A percentile compares a stretch with the other conserved stretches of the same genome.
Conservation (phyloP, 92 coral and sea anemone species). For the Palythoa heliodiscus region DNA sequence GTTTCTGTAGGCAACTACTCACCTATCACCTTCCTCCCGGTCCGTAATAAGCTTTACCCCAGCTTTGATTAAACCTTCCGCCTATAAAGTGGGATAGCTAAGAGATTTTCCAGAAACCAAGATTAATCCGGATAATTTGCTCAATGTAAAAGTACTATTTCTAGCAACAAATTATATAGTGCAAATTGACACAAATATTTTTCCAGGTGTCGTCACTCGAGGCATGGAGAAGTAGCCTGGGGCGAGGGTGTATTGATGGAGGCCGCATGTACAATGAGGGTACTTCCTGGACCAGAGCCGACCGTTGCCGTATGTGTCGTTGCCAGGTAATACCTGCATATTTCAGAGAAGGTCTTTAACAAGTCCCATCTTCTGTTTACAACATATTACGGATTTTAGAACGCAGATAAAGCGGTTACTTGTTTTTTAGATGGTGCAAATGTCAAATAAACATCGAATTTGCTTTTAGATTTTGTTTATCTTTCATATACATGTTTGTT, state of each 20-base stretch:
- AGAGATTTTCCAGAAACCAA: too few relatives aligned
- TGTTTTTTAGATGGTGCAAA: neutral
- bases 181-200: neutral
- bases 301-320: conserved; percentile 8
- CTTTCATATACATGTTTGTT: too few relatives aligned
- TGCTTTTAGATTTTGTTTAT: too few relatives aligned
- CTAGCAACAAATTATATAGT: neutral
- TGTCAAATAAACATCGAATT: too few relatives aligned
- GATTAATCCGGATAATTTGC: neutral
- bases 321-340: conserved; percentile 16
- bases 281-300: conserved; percentile 25
- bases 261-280: conserved; percentile 34
- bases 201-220: conserved; percentile 38
- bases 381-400: neutral
- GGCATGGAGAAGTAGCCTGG: conserved; percentile 35
- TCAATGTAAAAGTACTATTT: too few relatives aligned
- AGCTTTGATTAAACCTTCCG: too few relatives aligned
- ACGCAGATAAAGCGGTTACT: neutral
- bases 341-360: too few relatives aligned
- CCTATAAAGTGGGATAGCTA: too few relatives aligned
- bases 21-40: too few relatives aligned
- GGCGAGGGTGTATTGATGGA: conserved; percentile 10
- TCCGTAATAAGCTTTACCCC: too few relatives aligned
- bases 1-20: too few relatives aligned
- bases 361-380: too few relatives aligned